Evolutionary conservation across 2,113 vertebrate species (phyloP), one percentile per base, ranked within the genome.

Genomic region (Calidris pygmaea): DNA sequence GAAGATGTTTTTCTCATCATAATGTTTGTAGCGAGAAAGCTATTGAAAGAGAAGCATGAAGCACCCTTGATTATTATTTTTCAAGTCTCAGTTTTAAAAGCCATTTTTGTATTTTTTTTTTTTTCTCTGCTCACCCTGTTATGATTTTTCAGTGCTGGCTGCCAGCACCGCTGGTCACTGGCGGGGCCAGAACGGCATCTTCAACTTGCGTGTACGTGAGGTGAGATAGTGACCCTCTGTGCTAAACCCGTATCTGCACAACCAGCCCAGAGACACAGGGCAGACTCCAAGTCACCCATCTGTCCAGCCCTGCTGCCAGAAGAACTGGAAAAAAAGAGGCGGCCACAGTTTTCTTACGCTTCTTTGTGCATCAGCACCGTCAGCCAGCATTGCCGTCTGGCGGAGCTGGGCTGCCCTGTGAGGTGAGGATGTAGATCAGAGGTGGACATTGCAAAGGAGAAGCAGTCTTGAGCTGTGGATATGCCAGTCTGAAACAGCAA

Each of bases 191-290:
- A 56, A 35, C 3, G 30, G 55, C 78, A 63, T 35, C 62, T 81
- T 85, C 30, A 39, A n/a, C 35, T 63, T 20, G 17, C 0, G 0
- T 1, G 1, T 29, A 43, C 8, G 6, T 2, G 21, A 73, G 53
- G 59, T 21, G 50, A 53, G 53, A 19, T 63, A 15, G 24, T 68
- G 34, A 68, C 14, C 23, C 50, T 87, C 45, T 43, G 24, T 67
- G 70, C 66, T 62, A 62, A 68, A 29, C 8, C 26, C 26, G 1
- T 1, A 5, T 1, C 52, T 81, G 56, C 72, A 93, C 41, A 86
- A 30, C 7, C 65, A 77, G 41, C n/a, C 68, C 67, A 80, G 55
- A 37, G 29, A 68, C 32, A 23, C 37, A 21, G 22, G 2, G 37
- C 50, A 63, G 56, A 27, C 21, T 37, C 52, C 52, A 55, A 9